These are phyloP conservation scores for Scalopus aquaticus DNA, from an alignment of 2,113 vertebrate species.

Conservation along the genomic window DNA sequence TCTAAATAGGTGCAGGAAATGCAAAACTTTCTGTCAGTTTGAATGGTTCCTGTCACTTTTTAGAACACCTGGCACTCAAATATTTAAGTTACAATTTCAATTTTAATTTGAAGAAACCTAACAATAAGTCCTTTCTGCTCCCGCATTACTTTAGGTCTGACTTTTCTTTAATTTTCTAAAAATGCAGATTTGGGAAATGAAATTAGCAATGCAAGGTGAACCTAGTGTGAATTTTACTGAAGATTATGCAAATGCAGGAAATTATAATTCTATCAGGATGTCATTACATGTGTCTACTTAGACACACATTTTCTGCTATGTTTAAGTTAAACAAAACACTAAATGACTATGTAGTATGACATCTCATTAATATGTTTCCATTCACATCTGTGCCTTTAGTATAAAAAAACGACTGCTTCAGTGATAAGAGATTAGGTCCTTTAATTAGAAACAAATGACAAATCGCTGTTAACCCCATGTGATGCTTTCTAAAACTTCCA, in stretches of 20 bases:
- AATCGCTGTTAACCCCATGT: constrained; percentile 97
- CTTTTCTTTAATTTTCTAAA: constrained; percentile 71
- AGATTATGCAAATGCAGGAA: constrained; percentile 86
- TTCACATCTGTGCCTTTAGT: constrained; percentile 92
- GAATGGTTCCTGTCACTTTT: constrained; percentile 51
- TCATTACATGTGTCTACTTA: constrained; percentile 87
- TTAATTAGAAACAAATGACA: constrained; percentile 97
- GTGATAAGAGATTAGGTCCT: constrained; percentile 96
- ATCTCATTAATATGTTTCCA: constrained; percentile 91
- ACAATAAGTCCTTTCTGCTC: constrained; percentile 61
- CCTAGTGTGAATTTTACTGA: constrained; percentile 81
- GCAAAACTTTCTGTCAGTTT: constrained; percentile 35
- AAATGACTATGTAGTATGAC: constrained; percentile 90
- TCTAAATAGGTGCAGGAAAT: constrained; percentile 42
- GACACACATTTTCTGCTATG: constrained; percentile 90
- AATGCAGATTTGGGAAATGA: constrained; percentile 71
- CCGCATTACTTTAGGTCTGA: constrained; percentile 43
- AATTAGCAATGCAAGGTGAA: constrained; percentile 83
- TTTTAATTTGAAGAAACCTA: constrained; percentile 59
- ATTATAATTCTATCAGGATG: constrained; percentile 87
- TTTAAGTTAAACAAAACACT: constrained; percentile 92
- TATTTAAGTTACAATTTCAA: constrained; percentile 68
- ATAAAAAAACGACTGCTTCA: constrained; percentile 93
- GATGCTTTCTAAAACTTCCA: constrained; percentile 91
- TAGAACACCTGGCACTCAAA: constrained; percentile 61